Percentiles rank a stretch among this genome's conserved stretches.
Conservation (phyloP, 2,888 invertebrate genomes). For the Lithophane ornitopus region DNA sequence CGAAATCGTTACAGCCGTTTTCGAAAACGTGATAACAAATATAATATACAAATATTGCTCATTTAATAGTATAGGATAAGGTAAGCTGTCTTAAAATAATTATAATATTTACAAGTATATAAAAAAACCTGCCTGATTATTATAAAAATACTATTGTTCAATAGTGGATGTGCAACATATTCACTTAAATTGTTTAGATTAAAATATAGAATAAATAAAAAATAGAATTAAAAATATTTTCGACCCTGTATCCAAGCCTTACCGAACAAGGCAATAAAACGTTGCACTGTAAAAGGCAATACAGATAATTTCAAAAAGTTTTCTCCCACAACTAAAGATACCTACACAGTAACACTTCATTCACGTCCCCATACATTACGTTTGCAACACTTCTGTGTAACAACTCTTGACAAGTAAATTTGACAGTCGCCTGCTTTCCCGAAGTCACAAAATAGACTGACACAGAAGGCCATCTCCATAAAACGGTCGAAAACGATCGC, state of each 20-base stretch:
- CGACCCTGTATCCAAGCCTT: background rate
- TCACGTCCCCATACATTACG: conserved; percentile 46
- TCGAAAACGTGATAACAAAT: too few relatives aligned
- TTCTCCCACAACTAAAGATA: conserved; percentile 23
- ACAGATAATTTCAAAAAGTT: conserved; percentile 22
- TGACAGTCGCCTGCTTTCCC: conserved; percentile 76
- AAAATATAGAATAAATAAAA: background rate
- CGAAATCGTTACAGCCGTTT: too few relatives aligned
- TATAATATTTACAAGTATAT: background rate
- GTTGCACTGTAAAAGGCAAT: background rate
- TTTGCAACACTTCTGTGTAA: conserved; percentile 68
- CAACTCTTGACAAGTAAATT: conserved; percentile 76
- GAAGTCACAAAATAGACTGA: background rate
- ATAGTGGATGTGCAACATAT: background rate
- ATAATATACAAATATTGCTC: too few relatives aligned
- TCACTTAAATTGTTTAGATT: too few relatives aligned
- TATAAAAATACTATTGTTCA: background rate
- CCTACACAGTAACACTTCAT: conserved; percentile 34
- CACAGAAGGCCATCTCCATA: background rate
- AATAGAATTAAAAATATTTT: background rate
- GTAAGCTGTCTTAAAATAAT: background rate
- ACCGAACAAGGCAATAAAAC: background rate
- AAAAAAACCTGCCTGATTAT: too few relatives aligned
- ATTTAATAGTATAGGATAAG: too few relatives aligned
- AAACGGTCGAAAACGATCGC: background rate